Percentiles rank a stretch among this genome's conserved stretches.
These are phyloP conservation scores for Anas flavirostris DNA, from an alignment of 2,797 vertebrate species.

Conservation along the genomic window DNA sequence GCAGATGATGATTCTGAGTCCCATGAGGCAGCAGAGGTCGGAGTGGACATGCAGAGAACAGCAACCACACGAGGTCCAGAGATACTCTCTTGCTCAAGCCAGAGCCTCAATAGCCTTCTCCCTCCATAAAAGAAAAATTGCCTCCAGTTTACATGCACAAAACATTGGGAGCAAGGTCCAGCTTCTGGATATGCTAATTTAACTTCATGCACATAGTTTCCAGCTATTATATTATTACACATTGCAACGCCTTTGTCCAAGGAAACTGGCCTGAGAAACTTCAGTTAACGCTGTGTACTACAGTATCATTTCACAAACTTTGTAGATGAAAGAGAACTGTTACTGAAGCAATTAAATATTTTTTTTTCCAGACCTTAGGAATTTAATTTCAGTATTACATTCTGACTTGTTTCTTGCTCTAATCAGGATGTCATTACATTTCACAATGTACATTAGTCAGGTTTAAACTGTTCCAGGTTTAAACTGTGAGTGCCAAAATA, in stretches of 20 bases:
- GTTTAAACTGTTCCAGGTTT: background rate
- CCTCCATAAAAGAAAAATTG: rapidly evolving
- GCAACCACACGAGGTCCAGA: background rate
- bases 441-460: background rate
- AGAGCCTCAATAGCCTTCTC: background rate
- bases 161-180: background rate
- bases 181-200: background rate
- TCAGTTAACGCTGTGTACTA: background rate
- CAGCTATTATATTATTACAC: too few relatives aligned
- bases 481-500: background rate
- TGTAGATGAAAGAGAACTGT: background rate
- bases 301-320: background rate
- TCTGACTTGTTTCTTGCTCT: background rate
- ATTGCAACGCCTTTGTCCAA: background rate
- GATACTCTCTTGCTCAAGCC: background rate
- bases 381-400: background rate
- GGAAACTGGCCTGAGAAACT: background rate
- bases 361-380: background rate
- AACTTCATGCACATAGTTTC: background rate
- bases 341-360: background rate
- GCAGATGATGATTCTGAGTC: background rate
- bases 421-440: background rate
- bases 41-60: background rate
- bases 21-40: background rate
- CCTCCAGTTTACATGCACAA: background rate